These are phyloP conservation scores for Crocidura indochinensis DNA, from an alignment of 2,797 vertebrate species.

Conservation along the genomic window DNA sequence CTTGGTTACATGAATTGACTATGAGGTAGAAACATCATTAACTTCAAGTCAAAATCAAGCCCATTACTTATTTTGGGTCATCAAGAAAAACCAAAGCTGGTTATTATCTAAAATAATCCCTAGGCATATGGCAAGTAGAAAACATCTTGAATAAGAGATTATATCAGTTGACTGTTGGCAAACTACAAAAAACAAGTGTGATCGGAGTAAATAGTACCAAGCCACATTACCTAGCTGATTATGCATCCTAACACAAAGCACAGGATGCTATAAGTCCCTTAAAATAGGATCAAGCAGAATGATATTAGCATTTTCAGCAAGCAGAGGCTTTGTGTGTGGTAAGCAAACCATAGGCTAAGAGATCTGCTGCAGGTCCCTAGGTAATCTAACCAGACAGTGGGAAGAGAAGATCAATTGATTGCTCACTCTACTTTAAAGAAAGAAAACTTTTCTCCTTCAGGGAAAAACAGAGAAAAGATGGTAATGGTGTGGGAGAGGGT, in stretches of 20 bases:
- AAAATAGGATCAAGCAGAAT: constrained; percentile 36
- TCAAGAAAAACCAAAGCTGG: constrained; percentile 32
- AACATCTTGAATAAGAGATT: constrained; percentile 8
- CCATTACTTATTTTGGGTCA: neutral
- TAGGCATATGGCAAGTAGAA: constrained; percentile 42
- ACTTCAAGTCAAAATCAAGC: neutral
- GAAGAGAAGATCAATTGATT: constrained; percentile 68
- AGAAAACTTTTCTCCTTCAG: constrained; percentile 54
- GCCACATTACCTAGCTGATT: neutral
- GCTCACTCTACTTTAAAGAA: constrained; percentile 59
- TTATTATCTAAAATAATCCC: neutral
- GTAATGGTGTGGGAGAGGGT: neutral
- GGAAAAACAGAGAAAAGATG: constrained; percentile 40
- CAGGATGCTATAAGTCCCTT: neutral
- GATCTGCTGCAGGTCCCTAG: constrained; percentile 32
- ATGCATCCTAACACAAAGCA: neutral
- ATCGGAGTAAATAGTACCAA: constrained; percentile 30
- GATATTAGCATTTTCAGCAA: constrained; percentile 33
- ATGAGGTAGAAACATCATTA: constrained; percentile 13
- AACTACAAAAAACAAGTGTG: neutral
- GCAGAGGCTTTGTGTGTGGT: constrained; percentile 17
- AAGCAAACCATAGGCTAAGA: constrained; percentile 57
- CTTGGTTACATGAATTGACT: neutral
- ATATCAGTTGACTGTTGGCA: neutral
- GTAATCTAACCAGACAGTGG: constrained; percentile 61